phyloP scores from a whole-genome alignment of 1,140 invertebrate species.

The Cryptotermes secundus region DNA sequence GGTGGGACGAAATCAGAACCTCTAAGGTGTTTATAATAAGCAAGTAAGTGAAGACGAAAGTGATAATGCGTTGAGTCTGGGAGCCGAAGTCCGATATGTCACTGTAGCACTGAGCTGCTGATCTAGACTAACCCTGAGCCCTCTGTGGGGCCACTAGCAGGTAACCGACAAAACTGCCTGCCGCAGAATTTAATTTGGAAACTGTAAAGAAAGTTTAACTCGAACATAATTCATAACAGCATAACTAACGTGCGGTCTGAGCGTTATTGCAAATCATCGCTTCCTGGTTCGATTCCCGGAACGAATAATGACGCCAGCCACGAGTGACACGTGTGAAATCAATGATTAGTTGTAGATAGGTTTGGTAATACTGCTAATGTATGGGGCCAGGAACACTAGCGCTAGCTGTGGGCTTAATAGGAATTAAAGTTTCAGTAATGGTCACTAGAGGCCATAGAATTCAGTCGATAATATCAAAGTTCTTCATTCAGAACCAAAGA shows the following conservation, averaged over 20 bases:
- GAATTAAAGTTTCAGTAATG: neutral
- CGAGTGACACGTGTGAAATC: neutral
- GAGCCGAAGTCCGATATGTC: too few relatives aligned
- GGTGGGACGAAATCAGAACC: too few relatives aligned
- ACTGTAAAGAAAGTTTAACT: neutral
- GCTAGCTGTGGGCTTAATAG: neutral
- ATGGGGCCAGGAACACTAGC: neutral
- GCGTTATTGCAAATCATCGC: neutral
- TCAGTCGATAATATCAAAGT: neutral
- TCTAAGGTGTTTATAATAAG: too few relatives aligned
- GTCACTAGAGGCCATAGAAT: neutral
- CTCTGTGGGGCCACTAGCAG: neutral
- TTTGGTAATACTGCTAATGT: neutral
- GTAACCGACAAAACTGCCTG: neutral
- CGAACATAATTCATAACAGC: neutral
- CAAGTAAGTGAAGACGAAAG: too few relatives aligned
- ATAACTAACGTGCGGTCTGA: neutral
- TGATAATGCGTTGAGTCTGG: too few relatives aligned
- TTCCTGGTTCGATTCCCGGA: neutral
- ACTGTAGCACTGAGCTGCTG: neutral
- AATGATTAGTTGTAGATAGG: neutral
- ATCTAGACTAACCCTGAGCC: neutral
- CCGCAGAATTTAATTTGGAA: neutral
- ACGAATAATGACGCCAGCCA: neutral
- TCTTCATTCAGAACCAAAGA: neutral